Conservation (phyloP, 2,888 invertebrate genomes). For the Azorinus chamasolen region DNA sequence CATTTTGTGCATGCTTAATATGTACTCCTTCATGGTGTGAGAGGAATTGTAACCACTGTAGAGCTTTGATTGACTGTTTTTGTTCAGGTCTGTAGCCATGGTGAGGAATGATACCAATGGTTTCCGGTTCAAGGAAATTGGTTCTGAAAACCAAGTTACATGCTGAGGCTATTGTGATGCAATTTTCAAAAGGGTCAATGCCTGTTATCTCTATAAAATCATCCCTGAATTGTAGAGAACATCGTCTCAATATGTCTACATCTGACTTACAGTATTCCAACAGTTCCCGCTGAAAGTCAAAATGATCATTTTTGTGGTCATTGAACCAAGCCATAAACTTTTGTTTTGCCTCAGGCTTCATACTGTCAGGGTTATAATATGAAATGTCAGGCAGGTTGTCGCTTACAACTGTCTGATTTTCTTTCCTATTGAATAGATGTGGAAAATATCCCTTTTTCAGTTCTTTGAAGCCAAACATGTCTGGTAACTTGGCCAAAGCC, state of each 20-base stretch:
- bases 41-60: constrained; percentile 45
- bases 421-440: constrained; percentile 35
- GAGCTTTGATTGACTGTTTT: constrained; percentile 52
- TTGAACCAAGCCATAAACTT: constrained; percentile 32
- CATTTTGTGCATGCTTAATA: constrained; percentile 45
- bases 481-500: constrained; percentile 41
- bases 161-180: constrained; percentile 46
- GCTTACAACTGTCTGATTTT: constrained; percentile 22
- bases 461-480: constrained; percentile 34
- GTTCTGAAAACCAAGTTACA: constrained; percentile 34
- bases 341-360: constrained; percentile 16
- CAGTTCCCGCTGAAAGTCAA: constrained; percentile 31
- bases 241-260: constrained; percentile 29
- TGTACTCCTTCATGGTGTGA: constrained; percentile 7
- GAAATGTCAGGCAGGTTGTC: constrained; percentile 10
- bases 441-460: constrained; percentile 49
- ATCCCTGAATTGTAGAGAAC: constrained; percentile 23
- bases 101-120: constrained; percentile 48
- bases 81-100: too few relatives aligned
- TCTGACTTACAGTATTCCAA: constrained; percentile 30
- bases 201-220: constrained; percentile 30
- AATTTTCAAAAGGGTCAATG: constrained; percentile 50
- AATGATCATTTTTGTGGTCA: constrained; percentile 11
- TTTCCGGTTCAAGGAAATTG: constrained; percentile 19
- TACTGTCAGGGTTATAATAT: constrained; percentile 23